Evolutionary conservation across 2,113 vertebrate genomes (phyloP), one percentile per base, ranked within the genome.

Genomic region (Apus apus): DNA sequence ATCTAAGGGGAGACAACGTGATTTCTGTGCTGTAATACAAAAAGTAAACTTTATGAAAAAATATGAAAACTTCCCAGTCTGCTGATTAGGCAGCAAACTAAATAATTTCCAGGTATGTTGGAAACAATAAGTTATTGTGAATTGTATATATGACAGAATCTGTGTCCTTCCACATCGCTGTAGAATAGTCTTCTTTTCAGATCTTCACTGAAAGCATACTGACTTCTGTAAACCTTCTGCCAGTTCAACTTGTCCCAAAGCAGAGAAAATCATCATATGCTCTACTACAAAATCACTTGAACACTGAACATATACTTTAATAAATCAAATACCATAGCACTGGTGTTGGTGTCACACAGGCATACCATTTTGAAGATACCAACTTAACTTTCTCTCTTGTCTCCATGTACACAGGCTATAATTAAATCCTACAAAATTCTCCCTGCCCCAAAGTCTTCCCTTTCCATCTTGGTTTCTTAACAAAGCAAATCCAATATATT

Each of bases 131-230:
- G 27, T 72, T 78, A 85, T 8, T 58, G 25, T 54, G 32, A 79
- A 54, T 3, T 50, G 9, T 20, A 0, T 20, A 0, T 72, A 30
- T 29, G 40, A 57, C 66, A 57, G 38, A 89, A 71, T 3, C 0
- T 0, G 18, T 21, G 5, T 19, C 78, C 21, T 92, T 77, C 29
- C 29, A 43, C 8, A 10, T 40, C 65, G 45, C 6, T 82, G 26
- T 64, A 20, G 46, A 30, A 11, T 43, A 50, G n/a, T n/a, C n/a
- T 20, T 75, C 3, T 58, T 78, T 70, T 66, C 61, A n/a, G 20
- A 87, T 10, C 20, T 89, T 78, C 48, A 56, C 11, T 12, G 38
- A 36, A 91, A 85, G 10, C 34, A 51, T 26, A 43, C 11, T 57
- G 45, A 76, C 20, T 65, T 77, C 48, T 65, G 34, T 2, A 4